Evolutionary conservation across 2,113 vertebrate species (phyloP), one percentile per base, ranked within the genome.

Genomic region (Phrynosoma blainvillii): DNA sequence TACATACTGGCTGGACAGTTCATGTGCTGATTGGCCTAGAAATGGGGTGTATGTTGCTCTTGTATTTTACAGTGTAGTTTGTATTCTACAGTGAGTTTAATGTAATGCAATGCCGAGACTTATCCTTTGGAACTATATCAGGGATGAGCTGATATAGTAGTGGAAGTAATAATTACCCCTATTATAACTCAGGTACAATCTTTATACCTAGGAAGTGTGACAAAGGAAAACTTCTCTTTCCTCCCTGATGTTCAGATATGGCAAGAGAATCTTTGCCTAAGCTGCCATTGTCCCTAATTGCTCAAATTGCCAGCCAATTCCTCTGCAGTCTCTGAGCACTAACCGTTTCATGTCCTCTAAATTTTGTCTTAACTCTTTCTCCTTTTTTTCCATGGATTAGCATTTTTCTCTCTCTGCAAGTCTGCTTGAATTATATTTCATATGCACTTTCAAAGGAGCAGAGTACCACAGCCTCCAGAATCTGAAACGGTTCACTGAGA

Each of bases 351-450:
- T 16, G 18, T 56, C n/a, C 59, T 59, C 14, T n/a, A 62, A 71
- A 79, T 70, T 88, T 70, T 66, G 54, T 36, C 47, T 27, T 56
- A 70, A 54, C 20, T 56, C 7, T 84, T 18, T 18, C 7, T 23
- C 68, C 68, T 30, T 47, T 56, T 42, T 79, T n/a, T 6, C 36
- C 20, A 56, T 10, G 30, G 59, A 75, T 62, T 81, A 52, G 30
- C 27, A 21, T 71, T 71, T 25, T 13, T 47, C 7, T 25, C 30
- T 14, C 40, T 66, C 75, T 82, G 30, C 71, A 66, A 65, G 59
- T 75, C n/a, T 59, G 18, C 27, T 87, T 42, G 40, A 47, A 32
- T n/a, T 86, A 47, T 47, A 68, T 79, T 86, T 79, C 84, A 79
- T 52, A 66, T 79, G 23, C 59, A 65, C 42, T 66, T 85, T 85